phyloP scores from a whole-genome alignment of 64 coral and sea anemone genomes.

The Trachythela sp. region DNA sequence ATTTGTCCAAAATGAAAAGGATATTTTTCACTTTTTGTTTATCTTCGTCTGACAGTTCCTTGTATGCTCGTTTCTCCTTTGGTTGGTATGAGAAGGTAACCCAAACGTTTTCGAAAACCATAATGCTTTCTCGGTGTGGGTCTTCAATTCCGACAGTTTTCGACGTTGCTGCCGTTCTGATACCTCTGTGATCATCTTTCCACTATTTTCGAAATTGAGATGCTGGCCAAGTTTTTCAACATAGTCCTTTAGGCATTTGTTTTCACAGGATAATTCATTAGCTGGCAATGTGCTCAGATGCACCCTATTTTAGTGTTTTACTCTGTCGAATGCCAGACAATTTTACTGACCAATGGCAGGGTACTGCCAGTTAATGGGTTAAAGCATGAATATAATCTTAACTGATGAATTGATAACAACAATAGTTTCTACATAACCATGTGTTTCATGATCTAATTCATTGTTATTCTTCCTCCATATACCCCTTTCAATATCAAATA shows the following conservation, averaged over 20 bases:
- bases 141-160: slow-evolving; percentile 38
- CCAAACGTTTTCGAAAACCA: not conserved
- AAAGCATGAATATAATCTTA: too few relatives aligned
- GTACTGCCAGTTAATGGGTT: too few relatives aligned
- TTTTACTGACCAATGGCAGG: too few relatives aligned
- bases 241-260: slow-evolving; percentile 30
- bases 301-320: too few relatives aligned
- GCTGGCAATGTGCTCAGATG: too few relatives aligned
- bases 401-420: slow-evolving; percentile 19
- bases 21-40: slow-evolving; percentile 56
- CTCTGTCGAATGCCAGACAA: too few relatives aligned
- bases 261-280: slow-evolving; percentile 19
- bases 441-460: too few relatives aligned
- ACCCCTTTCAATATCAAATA: too few relatives aligned
- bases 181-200: slow-evolving; percentile 32
- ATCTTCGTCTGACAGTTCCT: too few relatives aligned
- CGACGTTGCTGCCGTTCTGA: slow-evolving; percentile 31
- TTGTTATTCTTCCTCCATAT: too few relatives aligned
- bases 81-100: not conserved
- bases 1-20: slow-evolving; percentile 45
- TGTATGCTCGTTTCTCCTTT: slow-evolving; percentile 21
- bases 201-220: slow-evolving; percentile 34
- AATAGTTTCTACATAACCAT: too few relatives aligned
- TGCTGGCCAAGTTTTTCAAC: slow-evolving; percentile 44
- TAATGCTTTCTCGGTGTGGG: not conserved